Conservation (phyloP, 2,888 invertebrate species). For the Diarsia mendica region DNA sequence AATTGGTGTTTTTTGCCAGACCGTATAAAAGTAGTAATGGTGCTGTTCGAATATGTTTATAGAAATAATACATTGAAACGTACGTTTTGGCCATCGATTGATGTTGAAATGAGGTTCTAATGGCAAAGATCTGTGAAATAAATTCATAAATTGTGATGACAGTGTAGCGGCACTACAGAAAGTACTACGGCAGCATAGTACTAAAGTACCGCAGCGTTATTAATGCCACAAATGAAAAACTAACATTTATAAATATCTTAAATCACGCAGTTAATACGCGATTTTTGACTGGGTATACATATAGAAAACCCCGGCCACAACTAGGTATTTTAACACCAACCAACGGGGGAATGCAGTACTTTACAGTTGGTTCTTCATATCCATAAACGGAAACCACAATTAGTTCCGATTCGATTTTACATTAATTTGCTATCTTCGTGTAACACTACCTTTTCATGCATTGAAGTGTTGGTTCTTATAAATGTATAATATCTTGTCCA, state of each 20-base stretch:
- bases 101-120: neutral
- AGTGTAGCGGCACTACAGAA: no score
- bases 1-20: slow-evolving; percentile 4
- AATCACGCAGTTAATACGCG: no score
- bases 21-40: neutral
- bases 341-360: no score
- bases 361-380: no score
- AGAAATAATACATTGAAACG: neutral
- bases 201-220: no score
- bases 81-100: neutral
- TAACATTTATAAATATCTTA: no score
- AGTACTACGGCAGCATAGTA: no score
- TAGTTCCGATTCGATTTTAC: neutral
- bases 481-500: neutral
- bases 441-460: neutral
- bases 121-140: neutral
- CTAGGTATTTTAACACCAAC: no score
- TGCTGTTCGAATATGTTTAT: neutral
- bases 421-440: neutral
- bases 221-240: no score
- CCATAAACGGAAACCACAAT: no score
- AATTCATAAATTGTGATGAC: neutral
- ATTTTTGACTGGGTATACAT: no score
- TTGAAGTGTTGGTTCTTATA: neutral
- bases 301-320: no score